These are phyloP conservation scores for Phasianus colchicus DNA, from an alignment of 2,113 vertebrate species.

Conservation along the genomic window DNA sequence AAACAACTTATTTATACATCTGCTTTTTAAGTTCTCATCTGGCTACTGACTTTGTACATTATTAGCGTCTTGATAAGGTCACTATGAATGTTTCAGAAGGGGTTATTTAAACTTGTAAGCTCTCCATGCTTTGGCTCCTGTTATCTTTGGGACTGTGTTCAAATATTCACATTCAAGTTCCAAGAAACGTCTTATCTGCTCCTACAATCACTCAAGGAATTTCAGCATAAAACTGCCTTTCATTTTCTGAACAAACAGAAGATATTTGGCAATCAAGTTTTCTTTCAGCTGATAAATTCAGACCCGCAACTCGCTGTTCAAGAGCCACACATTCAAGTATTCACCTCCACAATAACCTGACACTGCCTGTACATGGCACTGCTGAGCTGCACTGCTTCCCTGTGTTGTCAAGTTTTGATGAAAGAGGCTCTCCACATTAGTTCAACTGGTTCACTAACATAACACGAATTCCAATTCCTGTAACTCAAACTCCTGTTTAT, in stretches of 20 bases:
- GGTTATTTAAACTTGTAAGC: neutral
- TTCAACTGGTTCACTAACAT: neutral
- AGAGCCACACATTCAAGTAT: neutral
- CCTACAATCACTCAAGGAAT: constrained; percentile 19
- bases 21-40: neutral
- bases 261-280: neutral
- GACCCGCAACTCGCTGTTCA: neutral
- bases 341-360: neutral
- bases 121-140: neutral
- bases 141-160: neutral
- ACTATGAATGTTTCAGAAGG: constrained; percentile 16
- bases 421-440: neutral
- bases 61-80: neutral
- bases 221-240: neutral
- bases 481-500: neutral
- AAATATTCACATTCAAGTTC: constrained; percentile 44
- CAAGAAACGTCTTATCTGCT: constrained; percentile 57
- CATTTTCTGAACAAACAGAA: constrained; percentile 5
- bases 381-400: neutral
- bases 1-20: neutral
- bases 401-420: neutral
- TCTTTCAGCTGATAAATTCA: neutral
- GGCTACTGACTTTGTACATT: neutral
- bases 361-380: rapidly evolving
- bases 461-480: neutral